Evolutionary conservation across 2,797 vertebrate species (phyloP), one percentile per base, ranked within the genome.

Genomic region (Cryptoblepharus egeriae): DNA sequence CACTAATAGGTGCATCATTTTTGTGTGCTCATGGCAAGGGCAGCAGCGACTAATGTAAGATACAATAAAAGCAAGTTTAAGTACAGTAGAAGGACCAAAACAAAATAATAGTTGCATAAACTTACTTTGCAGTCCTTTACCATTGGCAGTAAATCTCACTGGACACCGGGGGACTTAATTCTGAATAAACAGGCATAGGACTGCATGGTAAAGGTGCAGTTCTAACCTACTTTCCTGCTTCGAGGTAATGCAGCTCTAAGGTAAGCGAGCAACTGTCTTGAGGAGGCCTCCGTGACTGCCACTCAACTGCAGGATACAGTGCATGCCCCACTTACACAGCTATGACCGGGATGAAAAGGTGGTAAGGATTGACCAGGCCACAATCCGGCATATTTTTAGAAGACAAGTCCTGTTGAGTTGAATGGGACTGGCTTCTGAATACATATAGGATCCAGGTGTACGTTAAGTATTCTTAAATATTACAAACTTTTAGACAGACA

Each of bases 11-110:
- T 5, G 3, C 39, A 73, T 67, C 83, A 24, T 73, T 65, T 0
- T 0, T 45, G 52, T n/a, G 2, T 1, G 0, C 28, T 69, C 7
- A 1, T 30, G 83, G 64, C 55, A 69, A 68, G 77, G n/a, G 72
- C 30, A 69, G 39, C 83, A 61, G 10, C 22, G 65, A 35, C 30
- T 49, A 52, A 64, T 13, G 69, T 69, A 32, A 77, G 28, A 64
- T 1, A 35, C 16, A n/a, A 12, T 11, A 45, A 30, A 16, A 26
- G 58, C 32, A 15, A 83, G 35, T 26, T 16, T 7, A n/a, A 70
- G 57, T 77, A 58, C 16, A 26, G 26, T 61, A 57, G 73, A 88
- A 79, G 72, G 64, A 58, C 13, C 49, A 80, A 70, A 55, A 10
- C 30, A 84, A 67, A 64, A 76, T 18, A 18, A 24, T 75, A 39